Base-by-base conservation (phyloP, 2,113 vertebrate genomes). In the Syngnathus floridae region DNA sequence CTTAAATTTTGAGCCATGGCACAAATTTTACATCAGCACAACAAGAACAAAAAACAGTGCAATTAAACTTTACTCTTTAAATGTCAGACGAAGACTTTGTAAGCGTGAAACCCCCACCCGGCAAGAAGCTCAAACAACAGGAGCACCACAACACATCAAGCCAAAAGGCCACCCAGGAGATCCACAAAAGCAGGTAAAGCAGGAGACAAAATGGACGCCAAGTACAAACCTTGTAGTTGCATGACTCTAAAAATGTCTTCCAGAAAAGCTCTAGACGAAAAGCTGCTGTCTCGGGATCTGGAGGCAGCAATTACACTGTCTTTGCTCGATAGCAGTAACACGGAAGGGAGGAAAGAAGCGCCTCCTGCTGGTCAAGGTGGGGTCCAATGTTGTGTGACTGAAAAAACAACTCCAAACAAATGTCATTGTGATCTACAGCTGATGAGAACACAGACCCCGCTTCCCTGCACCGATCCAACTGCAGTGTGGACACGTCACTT, bases 231-330 rank as follows among this genome's bases (percentile, higher is more conserved):
- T 60, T 19, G n/a, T 7, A 8, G 19, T 65, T 52, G 17, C 3
- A 7, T 52, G 19, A 65, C 10, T 10, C 19, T 13, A n/a, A 41
- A 11, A 54, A 19, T 10, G 37, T 38, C 31, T 26, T 62, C 10
- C 31, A 99, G 96, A 80, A 58, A 87, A 71, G 82, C 91, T 22
- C 79, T 95, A 75, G 92, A 93, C 80, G 91, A 93, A 62, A 95
- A 89, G 82, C 65, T 93, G 57, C 88, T 87, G 79, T 86, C 90
- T 19, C 89, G 93, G 86, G 91, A 94, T 82, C 79, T 98, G 45
- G 92, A 98, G 80, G 90, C 93, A 10, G 95, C 96, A 36, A 88
- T 99, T 38, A 89, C 91, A 0, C 85, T 97, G 7, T 97, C 95
- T 0, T 38, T 89, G 64, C 58, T 84, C 54, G 78, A 86, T 48